Conservation (phyloP, 2,797 vertebrate species). For the Carduelis carduelis region DNA sequence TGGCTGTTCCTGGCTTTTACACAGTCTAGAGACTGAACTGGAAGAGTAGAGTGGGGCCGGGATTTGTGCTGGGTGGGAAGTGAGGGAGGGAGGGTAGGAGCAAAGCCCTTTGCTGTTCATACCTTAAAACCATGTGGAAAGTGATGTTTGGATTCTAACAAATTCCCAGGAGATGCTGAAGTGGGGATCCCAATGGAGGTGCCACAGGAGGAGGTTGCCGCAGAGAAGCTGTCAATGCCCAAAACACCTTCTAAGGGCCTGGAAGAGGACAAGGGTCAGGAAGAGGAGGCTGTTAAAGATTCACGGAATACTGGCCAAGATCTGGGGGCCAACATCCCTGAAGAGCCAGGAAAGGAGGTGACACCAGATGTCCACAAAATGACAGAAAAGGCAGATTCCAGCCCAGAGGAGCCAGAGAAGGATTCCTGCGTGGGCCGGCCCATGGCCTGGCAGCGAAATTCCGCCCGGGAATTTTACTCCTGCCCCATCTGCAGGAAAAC, state of each 20-base stretch:
- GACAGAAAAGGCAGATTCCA: fast-evolving
- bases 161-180: neutral
- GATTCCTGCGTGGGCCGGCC: neutral
- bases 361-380: fast-evolving
- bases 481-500: conserved; percentile 9
- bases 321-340: fast-evolving
- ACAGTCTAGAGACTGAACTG: neutral
- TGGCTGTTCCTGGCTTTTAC: neutral
- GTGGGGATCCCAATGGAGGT: neutral
- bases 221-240: fast-evolving
- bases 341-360: neutral
- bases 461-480: neutral
- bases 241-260: fast-evolving
- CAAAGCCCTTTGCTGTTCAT: neutral
- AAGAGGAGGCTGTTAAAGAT: neutral
- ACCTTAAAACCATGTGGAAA: neutral
- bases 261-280: neutral
- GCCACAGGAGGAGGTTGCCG: neutral
- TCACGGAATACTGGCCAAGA: neutral
- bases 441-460: neutral
- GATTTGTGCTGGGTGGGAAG: neutral
- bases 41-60: neutral
- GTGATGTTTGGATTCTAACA: neutral
- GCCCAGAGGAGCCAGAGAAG: neutral
- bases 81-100: neutral